phyloP scores from a whole-genome alignment of 2,113 vertebrate species.

The Phalacrocorax aristotelis region DNA sequence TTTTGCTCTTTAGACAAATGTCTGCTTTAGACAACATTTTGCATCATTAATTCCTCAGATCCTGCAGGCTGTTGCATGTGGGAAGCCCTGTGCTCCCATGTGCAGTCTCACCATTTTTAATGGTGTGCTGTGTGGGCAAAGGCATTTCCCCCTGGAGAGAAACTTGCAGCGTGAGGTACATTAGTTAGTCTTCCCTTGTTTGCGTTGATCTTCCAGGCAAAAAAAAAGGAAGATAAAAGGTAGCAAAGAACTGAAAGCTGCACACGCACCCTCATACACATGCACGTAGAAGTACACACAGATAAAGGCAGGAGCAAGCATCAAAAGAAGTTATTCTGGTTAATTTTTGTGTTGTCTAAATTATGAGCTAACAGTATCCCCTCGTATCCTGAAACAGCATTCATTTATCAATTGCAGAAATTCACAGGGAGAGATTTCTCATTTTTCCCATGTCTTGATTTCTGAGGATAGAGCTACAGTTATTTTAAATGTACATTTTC shows the following conservation, averaged over 20 bases:
- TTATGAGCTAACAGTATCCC: not conserved
- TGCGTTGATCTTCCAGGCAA: not conserved
- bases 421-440: not conserved
- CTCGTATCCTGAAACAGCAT: not conserved
- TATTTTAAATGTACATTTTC: slow-evolving; percentile 18
- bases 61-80: not conserved
- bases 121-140: not conserved
- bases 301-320: not conserved
- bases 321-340: not conserved
- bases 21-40: not conserved
- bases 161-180: not conserved
- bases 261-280: not conserved
- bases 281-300: not conserved
- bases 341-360: slow-evolving; percentile 10
- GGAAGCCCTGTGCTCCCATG: not conserved
- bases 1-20: not conserved
- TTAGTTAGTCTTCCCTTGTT: slow-evolving; percentile 21
- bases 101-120: not conserved
- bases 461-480: not conserved
- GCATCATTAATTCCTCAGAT: not conserved
- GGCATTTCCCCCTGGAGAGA: not conserved
- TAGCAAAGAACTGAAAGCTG: not conserved
- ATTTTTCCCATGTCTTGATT: not conserved
- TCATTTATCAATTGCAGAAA: not conserved
- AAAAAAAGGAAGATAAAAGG: not conserved